Conservation (phyloP, 2,888 invertebrate species). For the Galeopsomyia nigrocyanea region DNA sequence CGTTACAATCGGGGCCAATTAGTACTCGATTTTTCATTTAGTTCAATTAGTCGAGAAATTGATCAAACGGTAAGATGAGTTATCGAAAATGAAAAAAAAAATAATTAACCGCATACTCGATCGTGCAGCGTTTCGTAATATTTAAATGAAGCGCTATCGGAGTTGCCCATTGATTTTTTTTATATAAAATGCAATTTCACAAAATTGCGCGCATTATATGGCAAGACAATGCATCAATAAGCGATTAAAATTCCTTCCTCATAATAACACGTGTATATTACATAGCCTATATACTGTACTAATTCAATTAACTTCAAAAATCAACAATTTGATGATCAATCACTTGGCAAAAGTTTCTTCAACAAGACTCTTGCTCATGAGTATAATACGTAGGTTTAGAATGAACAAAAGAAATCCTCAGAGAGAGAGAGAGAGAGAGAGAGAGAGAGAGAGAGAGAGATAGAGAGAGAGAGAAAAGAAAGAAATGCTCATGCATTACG, state of each 20-base stretch:
- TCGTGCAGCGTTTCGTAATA: conserved; percentile 8
- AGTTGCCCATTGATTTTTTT: background rate
- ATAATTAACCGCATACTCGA: conserved; percentile 6
- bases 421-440: too few relatives aligned
- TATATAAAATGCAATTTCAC: conserved; percentile 2
- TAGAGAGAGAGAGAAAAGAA: too few relatives aligned
- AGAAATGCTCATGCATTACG: too few relatives aligned
- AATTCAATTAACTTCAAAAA: conserved; percentile 30
- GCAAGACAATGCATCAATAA: conserved; percentile 15
- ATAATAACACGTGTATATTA: background rate
- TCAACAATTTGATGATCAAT: conserved; percentile 26
- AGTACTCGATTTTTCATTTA: background rate
- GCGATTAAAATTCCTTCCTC: conserved; percentile 17
- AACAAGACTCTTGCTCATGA: too few relatives aligned
- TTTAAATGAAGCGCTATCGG: conserved; percentile 24
- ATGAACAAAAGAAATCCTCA: too few relatives aligned
- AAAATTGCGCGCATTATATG: conserved; percentile 18
- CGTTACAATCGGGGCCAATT: conserved; percentile 3
- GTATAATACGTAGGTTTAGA: too few relatives aligned
- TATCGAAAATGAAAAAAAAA: background rate
- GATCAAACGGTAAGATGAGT: background rate
- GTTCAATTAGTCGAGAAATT: background rate
- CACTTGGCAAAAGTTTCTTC: background rate
- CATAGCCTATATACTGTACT: background rate
- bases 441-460: too few relatives aligned